Evolutionary conservation across 64 coral and sea anemone genomes (phyloP).

Genomic region (Pocillopora damicornis): DNA sequence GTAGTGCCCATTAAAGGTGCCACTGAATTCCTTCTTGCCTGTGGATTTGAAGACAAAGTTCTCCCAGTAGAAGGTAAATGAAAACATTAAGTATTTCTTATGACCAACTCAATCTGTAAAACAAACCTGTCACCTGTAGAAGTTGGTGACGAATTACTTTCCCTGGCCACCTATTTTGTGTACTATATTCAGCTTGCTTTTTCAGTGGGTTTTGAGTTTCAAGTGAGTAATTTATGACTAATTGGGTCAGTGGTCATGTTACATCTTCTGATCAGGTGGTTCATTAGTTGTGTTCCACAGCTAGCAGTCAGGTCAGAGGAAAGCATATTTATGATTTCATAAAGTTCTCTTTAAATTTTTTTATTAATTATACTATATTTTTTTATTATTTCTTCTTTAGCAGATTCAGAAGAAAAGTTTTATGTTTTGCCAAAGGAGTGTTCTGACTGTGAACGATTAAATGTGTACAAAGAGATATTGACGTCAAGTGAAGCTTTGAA

Average conservation of each 20-base stretch:
- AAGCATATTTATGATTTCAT: neutral
- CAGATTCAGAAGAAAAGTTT: slow-evolving; percentile 40
- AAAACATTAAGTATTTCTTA: neutral
- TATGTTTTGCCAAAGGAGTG: slow-evolving; percentile 43
- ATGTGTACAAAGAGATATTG: slow-evolving; percentile 60
- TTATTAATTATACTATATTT: neutral
- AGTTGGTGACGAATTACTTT: no score
- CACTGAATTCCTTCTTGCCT: slow-evolving; percentile 76
- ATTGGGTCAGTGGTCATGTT: no score
- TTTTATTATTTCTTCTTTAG: neutral
- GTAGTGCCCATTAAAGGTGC: slow-evolving; percentile 72
- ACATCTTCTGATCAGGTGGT: no score
- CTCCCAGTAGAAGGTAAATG: slow-evolving; percentile 50
- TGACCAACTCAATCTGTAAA: no score
- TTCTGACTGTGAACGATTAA: slow-evolving; percentile 41
- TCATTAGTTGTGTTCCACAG: no score
- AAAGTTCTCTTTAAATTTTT: neutral
- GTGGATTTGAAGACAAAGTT: slow-evolving; percentile 91
- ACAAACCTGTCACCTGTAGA: no score
- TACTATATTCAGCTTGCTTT: no score
- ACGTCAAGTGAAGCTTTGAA: slow-evolving; percentile 49
- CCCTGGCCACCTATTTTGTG: no score
- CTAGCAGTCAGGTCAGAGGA: neutral
- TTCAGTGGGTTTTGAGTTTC: no score
- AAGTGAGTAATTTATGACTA: no score